These are phyloP conservation scores for Notodonta dromedarius DNA, from an alignment of 2,888 invertebrate genomes.

Conservation along the genomic window DNA sequence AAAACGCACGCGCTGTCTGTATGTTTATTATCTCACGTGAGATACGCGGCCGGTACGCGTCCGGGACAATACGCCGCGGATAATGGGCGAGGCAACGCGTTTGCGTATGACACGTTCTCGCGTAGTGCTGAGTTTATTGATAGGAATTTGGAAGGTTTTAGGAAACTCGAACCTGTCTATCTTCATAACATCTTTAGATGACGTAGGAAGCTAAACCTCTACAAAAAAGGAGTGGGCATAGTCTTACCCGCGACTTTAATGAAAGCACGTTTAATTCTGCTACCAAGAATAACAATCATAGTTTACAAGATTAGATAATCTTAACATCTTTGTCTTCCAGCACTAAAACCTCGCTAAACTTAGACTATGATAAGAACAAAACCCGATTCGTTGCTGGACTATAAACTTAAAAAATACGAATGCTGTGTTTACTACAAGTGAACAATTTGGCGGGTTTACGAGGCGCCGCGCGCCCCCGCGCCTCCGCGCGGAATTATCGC, in stretches of 20 bases:
- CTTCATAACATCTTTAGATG: no score
- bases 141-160: not conserved
- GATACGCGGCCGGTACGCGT: slow-evolving; percentile 20
- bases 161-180: no score
- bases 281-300: no score
- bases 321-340: no score
- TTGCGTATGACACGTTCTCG: slow-evolving; percentile 35
- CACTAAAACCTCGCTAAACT: no score
- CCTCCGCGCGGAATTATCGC: slow-evolving; percentile 36
- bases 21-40: slow-evolving; percentile 39
- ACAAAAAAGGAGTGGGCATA: no score
- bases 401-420: slow-evolving; percentile 42
- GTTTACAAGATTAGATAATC: no score
- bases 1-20: slow-evolving; percentile 47
- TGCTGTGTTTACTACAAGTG: slow-evolving; percentile 37
- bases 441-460: slow-evolving; percentile 36
- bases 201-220: no score
- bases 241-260: no score
- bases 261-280: no score
- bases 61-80: slow-evolving; percentile 31
- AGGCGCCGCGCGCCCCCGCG: slow-evolving; percentile 26
- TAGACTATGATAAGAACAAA: not conserved
- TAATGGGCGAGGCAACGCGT: slow-evolving; percentile 30
- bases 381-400: slow-evolving; percentile 10
- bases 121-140: slow-evolving; percentile 1